Evolutionary conservation across 2,113 vertebrate species (phyloP).

Genomic region (Hyperopisus bebe): DNA sequence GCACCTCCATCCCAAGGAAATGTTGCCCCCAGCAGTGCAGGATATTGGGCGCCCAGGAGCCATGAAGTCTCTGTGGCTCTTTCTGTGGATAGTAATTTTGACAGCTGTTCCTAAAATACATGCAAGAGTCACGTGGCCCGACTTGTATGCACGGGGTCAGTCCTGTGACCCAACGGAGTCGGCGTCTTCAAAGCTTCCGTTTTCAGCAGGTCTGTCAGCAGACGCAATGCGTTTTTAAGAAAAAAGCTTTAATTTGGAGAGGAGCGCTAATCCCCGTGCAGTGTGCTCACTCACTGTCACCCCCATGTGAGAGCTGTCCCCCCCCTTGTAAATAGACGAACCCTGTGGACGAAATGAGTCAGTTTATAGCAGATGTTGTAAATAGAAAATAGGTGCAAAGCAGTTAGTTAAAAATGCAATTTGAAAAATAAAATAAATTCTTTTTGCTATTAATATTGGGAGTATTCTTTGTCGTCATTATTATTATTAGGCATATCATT

Average conservation of each 20-base stretch:
- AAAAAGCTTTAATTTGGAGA: conserved; percentile 1
- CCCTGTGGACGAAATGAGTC: background rate
- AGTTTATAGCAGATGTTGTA: conserved; percentile 11
- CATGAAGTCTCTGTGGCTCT: background rate
- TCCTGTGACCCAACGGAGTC: too few relatives aligned
- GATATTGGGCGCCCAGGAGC: background rate
- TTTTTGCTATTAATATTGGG: background rate
- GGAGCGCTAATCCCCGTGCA: background rate
- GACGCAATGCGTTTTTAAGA: background rate
- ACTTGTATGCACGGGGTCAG: background rate
- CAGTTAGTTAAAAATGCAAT: background rate
- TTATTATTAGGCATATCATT: background rate
- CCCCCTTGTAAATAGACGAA: background rate
- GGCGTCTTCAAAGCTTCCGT: background rate
- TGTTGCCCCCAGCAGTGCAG: background rate
- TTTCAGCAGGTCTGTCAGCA: background rate
- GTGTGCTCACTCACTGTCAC: background rate
- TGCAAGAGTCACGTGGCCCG: background rate
- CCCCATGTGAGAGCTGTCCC: background rate
- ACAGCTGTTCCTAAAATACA: background rate
- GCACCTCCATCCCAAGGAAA: background rate
- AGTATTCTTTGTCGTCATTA: background rate
- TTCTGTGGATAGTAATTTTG: background rate
- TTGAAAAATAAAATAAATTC: conserved; percentile 8
- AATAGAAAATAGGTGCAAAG: conserved; percentile 5